Conservation (phyloP, 1,140 invertebrate species). For the Protaetia brevitarsis region DNA sequence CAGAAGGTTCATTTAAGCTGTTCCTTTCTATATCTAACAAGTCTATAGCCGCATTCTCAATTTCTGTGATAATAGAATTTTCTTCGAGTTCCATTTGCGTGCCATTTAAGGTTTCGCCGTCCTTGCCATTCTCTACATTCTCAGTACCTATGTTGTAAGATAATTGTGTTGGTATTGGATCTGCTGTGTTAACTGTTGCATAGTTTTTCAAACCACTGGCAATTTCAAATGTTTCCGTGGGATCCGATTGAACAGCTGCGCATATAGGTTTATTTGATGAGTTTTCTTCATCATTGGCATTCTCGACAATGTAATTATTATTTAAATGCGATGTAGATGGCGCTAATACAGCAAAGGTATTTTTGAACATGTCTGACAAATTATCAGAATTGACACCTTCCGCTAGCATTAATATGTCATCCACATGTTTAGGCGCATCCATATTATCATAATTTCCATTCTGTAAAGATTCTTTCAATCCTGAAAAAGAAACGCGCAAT, state of each 20-base stretch:
- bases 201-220: slow-evolving; percentile 46
- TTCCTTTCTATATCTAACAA: slow-evolving; percentile 37
- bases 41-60: slow-evolving; percentile 44
- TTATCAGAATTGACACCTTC: neutral
- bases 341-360: slow-evolving; percentile 13
- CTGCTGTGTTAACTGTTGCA: slow-evolving; percentile 45
- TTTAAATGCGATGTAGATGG: neutral
- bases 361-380: slow-evolving; percentile 13
- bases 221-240: slow-evolving; percentile 38
- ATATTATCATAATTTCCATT: neutral
- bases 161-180: slow-evolving; percentile 43
- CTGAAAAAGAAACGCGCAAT: neutral
- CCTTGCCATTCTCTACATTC: slow-evolving; percentile 42
- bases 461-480: neutral
- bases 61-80: slow-evolving; percentile 45
- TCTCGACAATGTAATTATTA: slow-evolving; percentile 19
- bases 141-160: slow-evolving; percentile 46
- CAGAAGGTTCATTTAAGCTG: slow-evolving; percentile 44
- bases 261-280: neutral
- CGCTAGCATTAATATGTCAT: slow-evolving; percentile 17
- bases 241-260: slow-evolving; percentile 40
- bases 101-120: slow-evolving; percentile 43
- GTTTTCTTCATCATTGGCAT: neutral
- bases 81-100: slow-evolving; percentile 42
- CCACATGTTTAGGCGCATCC: neutral